Evolutionary conservation across 2,113 vertebrate genomes (phyloP), one percentile per base, ranked within the genome.

Genomic region (Fukomys damarensis): DNA sequence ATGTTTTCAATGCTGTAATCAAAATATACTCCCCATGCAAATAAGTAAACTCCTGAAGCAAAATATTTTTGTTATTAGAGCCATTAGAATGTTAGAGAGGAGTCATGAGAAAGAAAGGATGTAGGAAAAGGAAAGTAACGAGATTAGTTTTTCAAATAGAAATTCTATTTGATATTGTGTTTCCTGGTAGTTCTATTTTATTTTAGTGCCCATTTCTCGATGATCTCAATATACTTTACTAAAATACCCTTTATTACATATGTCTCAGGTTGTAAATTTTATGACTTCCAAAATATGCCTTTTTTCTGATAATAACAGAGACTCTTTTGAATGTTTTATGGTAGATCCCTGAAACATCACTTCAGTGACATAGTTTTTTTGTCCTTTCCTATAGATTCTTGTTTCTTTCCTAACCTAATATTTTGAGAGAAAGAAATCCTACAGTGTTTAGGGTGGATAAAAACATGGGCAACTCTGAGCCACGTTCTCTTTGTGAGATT

Each of bases 1-100:
- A 5, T 70, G 1, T 84, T 61, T 56, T 70, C 26, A 94, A 66
- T 49, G 16, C 41, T 20, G 1, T 63, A 74, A 89, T 86, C 85
- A 76, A 94, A 85, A 93, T 72, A 95, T 56, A 84, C 7, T 89
- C 26, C 14, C 24, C 63, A 76, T 84, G 66, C 76, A 89, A 95
- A 65, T 76, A 38, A 92, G 6, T 90, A 79, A 19, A 86, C 83
- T 90, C 52, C 63, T 54, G 38, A 56, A 22, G 28, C 49, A 56
- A 72, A 65, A 35, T 92, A 43, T 52, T 79, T 92, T 84, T 93
- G 72, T 81, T 77, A 63, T 52, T 46, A 1, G 9, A 65, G 5
- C 32, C 68, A 11, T 63, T 93, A 61, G 52, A 59, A 43, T 52
- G 77, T 56, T 77, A 95, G n/a, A 81, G 77, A 65, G 52, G 43